Evolutionary conservation across 1,140 invertebrate genomes (phyloP), one percentile per base, ranked within the genome.

Genomic region (Hycleus cichorii): DNA sequence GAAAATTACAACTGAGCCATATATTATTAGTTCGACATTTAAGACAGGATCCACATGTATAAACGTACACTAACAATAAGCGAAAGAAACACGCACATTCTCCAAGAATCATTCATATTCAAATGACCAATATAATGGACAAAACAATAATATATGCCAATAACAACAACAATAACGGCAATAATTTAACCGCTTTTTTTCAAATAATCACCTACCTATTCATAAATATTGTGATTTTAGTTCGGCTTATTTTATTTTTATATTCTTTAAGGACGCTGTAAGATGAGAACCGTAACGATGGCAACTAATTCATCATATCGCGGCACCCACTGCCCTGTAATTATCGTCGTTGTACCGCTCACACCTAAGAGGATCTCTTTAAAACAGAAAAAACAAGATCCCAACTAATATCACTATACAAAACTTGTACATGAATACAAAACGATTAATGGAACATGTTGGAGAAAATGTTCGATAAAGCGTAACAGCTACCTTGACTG

Each of bases 291-390:
- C 32, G 52, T 43, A 55, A 44, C 39, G 46, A 55, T 44, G 46
- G 44, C 52, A 55, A 55, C 52, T 55, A 55, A 55, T 55, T 55
- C 52, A 55, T 55, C 52, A 55, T 55, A 55, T 55, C 52, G 43
- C 45, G 45, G 45, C 26, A 27, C 25, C 27, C 44, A 32, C 44
- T 39, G 45, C 44, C 45, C 52, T 55, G 52, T 55, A 55, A 55
- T 55, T 55, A 55, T 55, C 52, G 10, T 10, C 38, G 52, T 32
- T 32, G 52, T 43, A 32, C 52, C 52, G 52, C 52, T 55, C 27
- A 47, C 52, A 55, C 52, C 51, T 55, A 39, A 18, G 27, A 24
- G 18, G 32, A 44, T 39, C 44, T 7, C 42, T 46, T 44, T 47
- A 32, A 32, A 32, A 32, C 4, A 32, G 7, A 5, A 7, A 32